Conservation (phyloP, 2,797 vertebrate species). For the Thunnus albacares region DNA sequence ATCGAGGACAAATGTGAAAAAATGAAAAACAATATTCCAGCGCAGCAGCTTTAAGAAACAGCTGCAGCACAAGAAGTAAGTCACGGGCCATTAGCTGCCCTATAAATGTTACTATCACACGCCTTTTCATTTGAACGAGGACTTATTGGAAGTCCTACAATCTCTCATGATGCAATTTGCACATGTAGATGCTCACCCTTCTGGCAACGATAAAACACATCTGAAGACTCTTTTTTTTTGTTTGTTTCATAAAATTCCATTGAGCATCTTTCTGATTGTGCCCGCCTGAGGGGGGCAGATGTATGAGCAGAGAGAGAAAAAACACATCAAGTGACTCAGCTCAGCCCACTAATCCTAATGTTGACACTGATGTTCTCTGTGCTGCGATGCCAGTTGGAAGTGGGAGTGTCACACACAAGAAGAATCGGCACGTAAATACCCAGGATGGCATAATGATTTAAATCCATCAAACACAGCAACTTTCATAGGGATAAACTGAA, state of each 20-base stretch:
- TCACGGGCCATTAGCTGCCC: conserved; percentile 6
- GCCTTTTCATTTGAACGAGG: conserved; percentile 20
- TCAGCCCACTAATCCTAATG: conserved; percentile 23
- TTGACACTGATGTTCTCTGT: conserved; percentile 13
- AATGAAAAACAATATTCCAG: not conserved
- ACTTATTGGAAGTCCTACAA: not conserved
- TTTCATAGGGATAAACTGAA: not conserved
- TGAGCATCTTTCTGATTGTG: conserved; percentile 35
- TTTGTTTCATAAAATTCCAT: conserved; percentile 32
- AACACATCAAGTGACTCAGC: conserved; percentile 24
- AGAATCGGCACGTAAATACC: conserved; percentile 10
- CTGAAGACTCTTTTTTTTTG: conserved; percentile 15
- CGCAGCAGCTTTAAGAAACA: conserved; percentile 14
- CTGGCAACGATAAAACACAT: conserved; percentile 27
- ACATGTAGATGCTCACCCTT: conserved; percentile 4
- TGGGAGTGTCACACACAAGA: not conserved
- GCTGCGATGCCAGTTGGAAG: conserved; percentile 14
- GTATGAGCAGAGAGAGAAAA: conserved; percentile 21
- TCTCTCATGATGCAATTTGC: conserved; percentile 14
- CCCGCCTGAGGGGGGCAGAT: conserved; percentile 44
- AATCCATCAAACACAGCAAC: conserved; percentile 3
- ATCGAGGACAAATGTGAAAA: not conserved
- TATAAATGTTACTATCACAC: conserved; percentile 9
- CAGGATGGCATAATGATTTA: not conserved
- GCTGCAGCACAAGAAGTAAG: conserved; percentile 6